Conservation (phyloP, 1,140 invertebrate species). For the Aphis craccivora region DNA sequence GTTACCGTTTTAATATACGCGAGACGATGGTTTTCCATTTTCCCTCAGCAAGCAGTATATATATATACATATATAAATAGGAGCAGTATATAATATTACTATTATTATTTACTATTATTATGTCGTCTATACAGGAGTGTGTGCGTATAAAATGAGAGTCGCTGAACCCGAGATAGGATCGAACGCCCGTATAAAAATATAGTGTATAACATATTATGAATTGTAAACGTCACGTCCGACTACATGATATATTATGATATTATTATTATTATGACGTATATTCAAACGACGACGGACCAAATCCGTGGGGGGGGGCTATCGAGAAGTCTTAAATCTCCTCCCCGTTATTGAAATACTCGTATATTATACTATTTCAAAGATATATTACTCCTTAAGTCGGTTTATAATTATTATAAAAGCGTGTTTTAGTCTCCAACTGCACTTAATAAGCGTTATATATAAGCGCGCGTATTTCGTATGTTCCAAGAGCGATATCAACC, state of each 20-base stretch:
- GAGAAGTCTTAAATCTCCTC: not conserved
- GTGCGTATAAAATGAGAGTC: not conserved
- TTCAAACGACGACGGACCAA: not conserved
- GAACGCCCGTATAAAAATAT: not conserved
- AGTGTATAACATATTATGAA: not conserved
- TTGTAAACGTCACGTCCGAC: conserved; percentile 20
- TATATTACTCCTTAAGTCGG: not conserved
- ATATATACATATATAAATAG: not conserved
- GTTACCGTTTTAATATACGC: conserved; percentile 8
- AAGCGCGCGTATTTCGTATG: too few species aligned
- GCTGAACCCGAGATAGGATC: not conserved
- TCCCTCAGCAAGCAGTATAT: not conserved
- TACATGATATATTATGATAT: not conserved
- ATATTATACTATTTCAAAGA: not conserved
- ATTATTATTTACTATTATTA: not conserved
- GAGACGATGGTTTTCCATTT: not conserved
- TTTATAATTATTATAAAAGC: too few species aligned
- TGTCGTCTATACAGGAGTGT: not conserved
- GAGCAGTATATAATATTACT: not conserved
- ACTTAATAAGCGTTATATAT: too few species aligned
- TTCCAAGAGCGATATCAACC: too few species aligned
- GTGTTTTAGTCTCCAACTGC: too few species aligned
- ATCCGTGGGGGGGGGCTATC: not conserved
- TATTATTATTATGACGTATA: not conserved
- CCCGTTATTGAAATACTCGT: too few species aligned